phyloP scores from a whole-genome alignment of 2,888 invertebrate species.

The Caenorhabditis doughertyi region DNA sequence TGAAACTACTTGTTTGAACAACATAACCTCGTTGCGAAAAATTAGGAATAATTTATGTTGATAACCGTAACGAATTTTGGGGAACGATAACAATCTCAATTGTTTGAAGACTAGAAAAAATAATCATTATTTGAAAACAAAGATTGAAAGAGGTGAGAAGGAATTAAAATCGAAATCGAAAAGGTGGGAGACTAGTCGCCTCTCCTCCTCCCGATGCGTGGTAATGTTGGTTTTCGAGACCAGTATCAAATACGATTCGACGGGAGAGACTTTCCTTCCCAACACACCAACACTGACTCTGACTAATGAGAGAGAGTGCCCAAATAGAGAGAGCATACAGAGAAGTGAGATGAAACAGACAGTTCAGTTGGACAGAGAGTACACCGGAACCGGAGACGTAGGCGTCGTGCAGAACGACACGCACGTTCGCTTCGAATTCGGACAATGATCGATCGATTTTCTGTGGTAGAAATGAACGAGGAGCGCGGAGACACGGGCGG shows the following conservation, averaged over 20 bases:
- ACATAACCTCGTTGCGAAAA: no score
- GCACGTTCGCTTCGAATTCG: slow-evolving; percentile 55
- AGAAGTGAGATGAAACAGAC: slow-evolving; percentile 28
- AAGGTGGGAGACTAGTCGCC: slow-evolving; percentile 41
- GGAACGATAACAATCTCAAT: no score
- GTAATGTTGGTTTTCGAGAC: slow-evolving; percentile 64
- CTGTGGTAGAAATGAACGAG: slow-evolving; percentile 12
- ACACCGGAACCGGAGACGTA: slow-evolving; percentile 18
- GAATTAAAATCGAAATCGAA: slow-evolving; percentile 56
- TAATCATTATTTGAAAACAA: slow-evolving; percentile 17
- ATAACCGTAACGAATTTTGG: no score
- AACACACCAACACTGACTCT: slow-evolving; percentile 6
- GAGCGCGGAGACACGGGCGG: slow-evolving; percentile 1
- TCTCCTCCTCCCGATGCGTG: slow-evolving; percentile 30
- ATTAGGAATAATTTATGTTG: no score
- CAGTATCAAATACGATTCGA: slow-evolving; percentile 62
- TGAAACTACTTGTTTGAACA: no score
- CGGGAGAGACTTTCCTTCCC: slow-evolving; percentile 7
- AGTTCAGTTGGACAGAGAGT: slow-evolving; percentile 34
- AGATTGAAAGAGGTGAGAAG: slow-evolving; percentile 10
- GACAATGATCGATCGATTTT: slow-evolving; percentile 64
- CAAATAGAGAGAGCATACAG: slow-evolving; percentile 42
- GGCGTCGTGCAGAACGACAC: slow-evolving; percentile 33
- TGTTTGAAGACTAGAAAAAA: no score
- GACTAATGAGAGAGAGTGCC: slow-evolving; percentile 29